Base-by-base conservation (phyloP, 2,797 vertebrate genomes). In the Momotus momota region DNA sequence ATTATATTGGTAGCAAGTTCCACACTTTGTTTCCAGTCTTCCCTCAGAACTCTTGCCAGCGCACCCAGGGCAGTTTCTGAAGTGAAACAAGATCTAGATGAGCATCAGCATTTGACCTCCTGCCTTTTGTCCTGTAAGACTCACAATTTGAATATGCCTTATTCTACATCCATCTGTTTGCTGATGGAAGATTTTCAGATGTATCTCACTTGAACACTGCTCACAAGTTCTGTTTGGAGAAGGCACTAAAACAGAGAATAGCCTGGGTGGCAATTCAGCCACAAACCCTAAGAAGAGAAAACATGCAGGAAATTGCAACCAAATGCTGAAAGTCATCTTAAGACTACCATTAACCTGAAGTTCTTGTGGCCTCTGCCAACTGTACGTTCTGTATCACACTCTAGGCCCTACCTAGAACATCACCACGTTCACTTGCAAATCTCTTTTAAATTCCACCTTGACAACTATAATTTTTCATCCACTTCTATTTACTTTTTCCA, bases 21-120 rank as follows among this genome's bases (percentile, higher is more conserved):
- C 31, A 99, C 98, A 4, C 99, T 99, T 95, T 99, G 99, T 96
- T 99, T 99, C 99, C 99, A 99, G 97, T 99, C 99, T 96, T 99
- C 99, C 95, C 99, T 98, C 92, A 99, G 97, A 41, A 99, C 98
- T 96, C 99, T 98, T 78, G 99, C 99, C 97, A 99, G 96, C 1
- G 99, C 99, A 84, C 99, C 98, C 23, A 99, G 95, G 10, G 98
- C 98, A 54, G 98, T 98, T 97, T 99, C 99, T 99, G 95, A 93
- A 96, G n/a, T 48, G 86, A 91, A 89, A 97, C 49, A 95, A 90
- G 45, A 82, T 69, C 62, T 14, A 73, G 26, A 81, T 35, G 22
- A 80, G 5, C 19, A 74, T 66, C 64, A 79, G 49, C 25, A 67
- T 64, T 74, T 54, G 31, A 38, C 7, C 12, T 49, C 17, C 23